Base-by-base conservation (phyloP, 2,797 vertebrate genomes). In the Glyptemys insculpta region DNA sequence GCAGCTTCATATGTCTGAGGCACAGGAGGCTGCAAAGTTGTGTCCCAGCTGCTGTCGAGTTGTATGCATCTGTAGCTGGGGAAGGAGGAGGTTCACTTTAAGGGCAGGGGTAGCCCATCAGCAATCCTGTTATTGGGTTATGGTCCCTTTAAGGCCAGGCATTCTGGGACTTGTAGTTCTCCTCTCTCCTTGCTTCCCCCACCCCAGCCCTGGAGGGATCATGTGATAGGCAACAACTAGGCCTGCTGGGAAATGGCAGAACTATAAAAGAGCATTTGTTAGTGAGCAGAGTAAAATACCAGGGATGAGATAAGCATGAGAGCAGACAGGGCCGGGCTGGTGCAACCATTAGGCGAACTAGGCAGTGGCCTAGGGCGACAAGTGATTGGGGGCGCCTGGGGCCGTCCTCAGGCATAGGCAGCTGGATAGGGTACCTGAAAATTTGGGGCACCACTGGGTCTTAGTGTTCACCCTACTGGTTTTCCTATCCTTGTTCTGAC, bases 161-260 rank as follows among this genome's bases (percentile, higher is more conserved):
- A 85, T 87, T 85, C 85, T 90, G 50, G 62, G 84, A 88, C 56
- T 52, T 29, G 4, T 62, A 83, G 80, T 18, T 23, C 9, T 56
- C 54, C 9, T 56, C 16, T 52, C 54, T 56, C 23, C 54, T 10
- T 4, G 8, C 23, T 25, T 49, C 16, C 52, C 5, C 4, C 6
- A 62, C 81, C 44, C n/a, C 31, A 62, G 31, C 31, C 14, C 81
- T 87, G 59, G 53, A 94, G 81, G 74, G 50, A 23, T 91, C 82
- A 47, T 80, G 5, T 85, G 50, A 56, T 50, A 80, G 47, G 34
- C 86, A 95, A 84, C 29, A n/a, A 34, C 27, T 21, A 50, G 16
- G 12, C 25, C 54, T 79, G 47, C 44, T 84, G 79, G 49, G 88
- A 80, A 86, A 8, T 62, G 59, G 15, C 31, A 81, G 2, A 21